Evolutionary conservation across 1,140 invertebrate genomes (phyloP).

Genomic region (Spodoptera frugiperda): DNA sequence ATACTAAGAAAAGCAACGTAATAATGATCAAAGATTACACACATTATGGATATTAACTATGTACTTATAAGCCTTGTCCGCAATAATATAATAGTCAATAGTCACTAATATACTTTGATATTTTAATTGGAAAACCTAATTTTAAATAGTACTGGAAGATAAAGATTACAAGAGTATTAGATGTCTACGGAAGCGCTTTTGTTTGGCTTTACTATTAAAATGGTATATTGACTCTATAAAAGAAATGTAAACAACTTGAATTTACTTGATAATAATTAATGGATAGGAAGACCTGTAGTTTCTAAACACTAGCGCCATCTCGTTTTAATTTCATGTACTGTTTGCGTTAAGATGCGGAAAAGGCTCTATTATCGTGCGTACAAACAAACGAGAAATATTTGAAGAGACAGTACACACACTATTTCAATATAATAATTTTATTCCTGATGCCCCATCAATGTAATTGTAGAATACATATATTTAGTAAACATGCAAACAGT

Average conservation of each 20-base stretch:
- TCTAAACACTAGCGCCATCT: background rate
- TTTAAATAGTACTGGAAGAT: too few species aligned
- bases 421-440: background rate
- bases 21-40: slow-evolving; percentile 2
- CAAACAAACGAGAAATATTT: background rate
- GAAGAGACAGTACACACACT: slow-evolving; percentile 1
- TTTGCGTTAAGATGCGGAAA: background rate
- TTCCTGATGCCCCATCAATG: background rate
- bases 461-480: background rate
- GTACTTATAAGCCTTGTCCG: slow-evolving; percentile 6
- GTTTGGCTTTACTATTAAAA: too few species aligned
- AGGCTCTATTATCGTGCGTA: background rate
- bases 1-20: slow-evolving; percentile 15
- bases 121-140: too few species aligned
- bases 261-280: too few species aligned
- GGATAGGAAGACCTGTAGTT: too few species aligned
- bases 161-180: too few species aligned
- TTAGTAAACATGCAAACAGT: slow-evolving; percentile 1
- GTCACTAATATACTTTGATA: too few species aligned
- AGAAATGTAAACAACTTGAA: too few species aligned
- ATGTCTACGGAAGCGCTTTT: too few species aligned
- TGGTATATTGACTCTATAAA: too few species aligned
- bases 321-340: background rate
- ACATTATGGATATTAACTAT: background rate
- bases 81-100: too few species aligned